Evolutionary conservation across 2,113 vertebrate genomes (phyloP), one percentile per base, ranked within the genome.

Genomic region (Motacilla alba): DNA sequence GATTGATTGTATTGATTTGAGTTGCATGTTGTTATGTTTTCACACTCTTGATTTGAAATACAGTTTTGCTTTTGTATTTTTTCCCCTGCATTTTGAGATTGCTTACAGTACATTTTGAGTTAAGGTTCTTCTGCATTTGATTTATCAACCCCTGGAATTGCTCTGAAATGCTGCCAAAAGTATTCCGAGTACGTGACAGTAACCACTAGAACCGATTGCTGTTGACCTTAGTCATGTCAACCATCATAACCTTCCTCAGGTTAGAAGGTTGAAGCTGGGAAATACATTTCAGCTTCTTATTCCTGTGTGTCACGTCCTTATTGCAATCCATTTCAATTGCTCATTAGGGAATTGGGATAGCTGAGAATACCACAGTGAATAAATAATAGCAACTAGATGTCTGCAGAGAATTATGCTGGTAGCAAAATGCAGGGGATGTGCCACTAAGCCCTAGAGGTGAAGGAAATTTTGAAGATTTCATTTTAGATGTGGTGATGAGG

Each of bases 1-100:
- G 89, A 96, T 95, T 95, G 95, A 96, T 97, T 95, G 62, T 81
- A 97, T 96, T 94, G 95, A 96, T 83, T 92, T 18, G n/a, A 96
- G 70, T 87, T 95, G 67, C 83, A 73, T 86, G 91, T 93, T 94
- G 94, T 95, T 96, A 63, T 72, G 66, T 95, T 97, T 96, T 95
- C 93, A 94, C 88, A 83, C 70, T 83, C 91, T 78, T 83, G 44
- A 80, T 95, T 81, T 87, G 81, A 92, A 93, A 89, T 80, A 37
- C 0, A 77, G 39, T 85, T 94, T 94, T 89, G 23, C 82, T 94
- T 85, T 93, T 47, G 14, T n/a, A 11, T 27, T 13, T 18, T 31
- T 35, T 23, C 8, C 26, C 28, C 17, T 64, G 44, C 49, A 53
- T 88, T 88, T 69, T 74, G 43, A 68, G 72, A 67, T 92, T 74